Conservation (phyloP, 2,797 vertebrate genomes). For the Sebastes vulpes region DNA sequence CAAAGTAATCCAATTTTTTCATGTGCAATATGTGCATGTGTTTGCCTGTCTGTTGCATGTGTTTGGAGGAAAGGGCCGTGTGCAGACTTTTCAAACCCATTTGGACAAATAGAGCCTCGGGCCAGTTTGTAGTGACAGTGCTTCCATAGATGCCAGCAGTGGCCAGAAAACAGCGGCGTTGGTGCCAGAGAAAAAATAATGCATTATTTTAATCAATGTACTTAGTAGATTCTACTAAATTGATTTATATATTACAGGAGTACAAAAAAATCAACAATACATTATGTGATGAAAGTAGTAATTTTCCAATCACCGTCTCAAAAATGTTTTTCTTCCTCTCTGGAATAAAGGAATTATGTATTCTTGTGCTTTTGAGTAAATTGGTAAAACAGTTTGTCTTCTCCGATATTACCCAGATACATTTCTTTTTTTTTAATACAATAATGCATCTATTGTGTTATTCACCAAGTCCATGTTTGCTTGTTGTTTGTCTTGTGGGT, state of each 20-base stretch:
- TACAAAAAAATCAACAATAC: not conserved
- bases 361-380: not conserved
- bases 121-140: conserved; percentile 20
- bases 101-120: conserved; percentile 30
- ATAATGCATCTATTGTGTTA: not conserved
- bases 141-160: not conserved
- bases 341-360: not conserved
- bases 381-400: not conserved
- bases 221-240: not conserved
- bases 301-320: not conserved
- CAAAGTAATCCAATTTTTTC: conserved; percentile 21
- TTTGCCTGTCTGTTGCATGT: conserved; percentile 16
- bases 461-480: not conserved
- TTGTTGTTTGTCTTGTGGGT: not conserved
- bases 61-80: not conserved
- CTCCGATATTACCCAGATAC: not conserved
- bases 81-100: conserved; percentile 1
- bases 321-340: not conserved
- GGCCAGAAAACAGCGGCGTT: conserved; percentile 4
- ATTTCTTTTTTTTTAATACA: not conserved
- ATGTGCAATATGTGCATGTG: conserved; percentile 20
- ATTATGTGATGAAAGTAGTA: not conserved
- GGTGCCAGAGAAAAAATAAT: conserved; percentile 6
- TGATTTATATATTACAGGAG: not conserved
- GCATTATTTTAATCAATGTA: conserved; percentile 15